Conservation (phyloP, 37 sponge, comb jelly and placozoan species). For the Axinella damicornis region DNA sequence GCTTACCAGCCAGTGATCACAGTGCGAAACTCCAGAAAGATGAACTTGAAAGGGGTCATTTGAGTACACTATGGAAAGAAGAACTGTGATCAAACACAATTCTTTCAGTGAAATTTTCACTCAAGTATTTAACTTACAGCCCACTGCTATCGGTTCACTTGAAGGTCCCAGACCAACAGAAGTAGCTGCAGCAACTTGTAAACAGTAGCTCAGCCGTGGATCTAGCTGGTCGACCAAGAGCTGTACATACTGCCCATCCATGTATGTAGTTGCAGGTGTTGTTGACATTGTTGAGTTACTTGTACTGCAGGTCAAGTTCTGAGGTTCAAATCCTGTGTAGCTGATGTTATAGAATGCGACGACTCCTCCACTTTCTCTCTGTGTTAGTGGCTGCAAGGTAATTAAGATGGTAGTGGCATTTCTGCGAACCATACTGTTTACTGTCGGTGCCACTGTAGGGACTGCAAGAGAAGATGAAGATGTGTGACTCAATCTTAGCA, state of each 20-base stretch:
- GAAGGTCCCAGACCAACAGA: slow-evolving; percentile 3
- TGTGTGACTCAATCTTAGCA: no score
- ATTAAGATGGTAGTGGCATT: slow-evolving; percentile 31
- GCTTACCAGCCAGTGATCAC: not conserved
- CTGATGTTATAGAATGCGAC: not conserved
- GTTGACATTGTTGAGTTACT: no score
- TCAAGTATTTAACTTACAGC: slow-evolving; percentile 11
- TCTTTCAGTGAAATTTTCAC: no score
- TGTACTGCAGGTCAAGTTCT: no score
- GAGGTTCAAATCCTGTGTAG: not conserved
- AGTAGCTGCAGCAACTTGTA: slow-evolving; percentile 48
- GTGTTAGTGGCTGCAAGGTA: slow-evolving; percentile 9
- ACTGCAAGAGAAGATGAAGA: not conserved
- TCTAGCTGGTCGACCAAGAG: not conserved
- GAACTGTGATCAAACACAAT: not conserved
- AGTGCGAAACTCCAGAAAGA: not conserved
- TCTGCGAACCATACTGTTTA: not conserved
- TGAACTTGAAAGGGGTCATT: not conserved
- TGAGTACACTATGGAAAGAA: not conserved
- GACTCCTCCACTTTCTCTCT: not conserved
- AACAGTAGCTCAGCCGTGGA: slow-evolving; percentile 2
- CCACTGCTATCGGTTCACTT: not conserved
- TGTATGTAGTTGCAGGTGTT: no score
- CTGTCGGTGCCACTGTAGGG: slow-evolving; percentile 8
- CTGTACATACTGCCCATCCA: no score